These are phyloP conservation scores for Neolamprologus kungweensis DNA, from an alignment of 2,113 vertebrate species.

Conservation along the genomic window DNA sequence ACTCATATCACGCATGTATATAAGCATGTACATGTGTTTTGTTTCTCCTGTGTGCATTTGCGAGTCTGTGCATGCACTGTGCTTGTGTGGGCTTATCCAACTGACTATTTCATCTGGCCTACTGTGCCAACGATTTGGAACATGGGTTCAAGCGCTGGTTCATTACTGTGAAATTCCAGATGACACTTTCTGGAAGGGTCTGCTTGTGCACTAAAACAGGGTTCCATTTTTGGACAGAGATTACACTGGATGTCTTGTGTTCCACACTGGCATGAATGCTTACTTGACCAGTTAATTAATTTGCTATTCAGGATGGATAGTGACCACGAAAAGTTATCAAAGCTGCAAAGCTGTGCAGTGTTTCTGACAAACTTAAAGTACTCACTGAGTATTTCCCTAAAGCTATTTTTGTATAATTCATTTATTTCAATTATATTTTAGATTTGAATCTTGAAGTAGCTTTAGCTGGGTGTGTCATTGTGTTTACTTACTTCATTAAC, in stretches of 20 bases:
- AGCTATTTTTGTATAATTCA: not conserved
- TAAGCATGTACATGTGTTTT: not conserved
- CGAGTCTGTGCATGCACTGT: not conserved
- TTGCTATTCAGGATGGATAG: not conserved
- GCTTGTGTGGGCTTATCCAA: not conserved
- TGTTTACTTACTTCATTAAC: conserved; percentile 10
- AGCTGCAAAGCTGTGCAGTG: not conserved
- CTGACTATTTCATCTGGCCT: not conserved
- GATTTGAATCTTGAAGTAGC: not conserved
- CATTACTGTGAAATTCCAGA: not conserved
- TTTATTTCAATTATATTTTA: not conserved
- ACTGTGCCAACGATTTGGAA: not conserved
- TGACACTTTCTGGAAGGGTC: conserved; percentile 15
- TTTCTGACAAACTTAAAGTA: not conserved
- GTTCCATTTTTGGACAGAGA: not conserved
- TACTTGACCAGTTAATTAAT: conserved; percentile 9
- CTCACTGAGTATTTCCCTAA: not conserved
- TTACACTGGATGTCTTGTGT: conserved; percentile 10
- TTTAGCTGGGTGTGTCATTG: not conserved
- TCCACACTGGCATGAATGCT: not conserved
- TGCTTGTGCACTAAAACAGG: not conserved
- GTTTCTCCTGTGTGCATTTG: not conserved
- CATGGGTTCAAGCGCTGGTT: not conserved
- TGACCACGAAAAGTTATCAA: not conserved
- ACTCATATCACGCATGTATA: not conserved